Base-by-base conservation (phyloP, 1,140 invertebrate species). In the Drosophila chauvacae region DNA sequence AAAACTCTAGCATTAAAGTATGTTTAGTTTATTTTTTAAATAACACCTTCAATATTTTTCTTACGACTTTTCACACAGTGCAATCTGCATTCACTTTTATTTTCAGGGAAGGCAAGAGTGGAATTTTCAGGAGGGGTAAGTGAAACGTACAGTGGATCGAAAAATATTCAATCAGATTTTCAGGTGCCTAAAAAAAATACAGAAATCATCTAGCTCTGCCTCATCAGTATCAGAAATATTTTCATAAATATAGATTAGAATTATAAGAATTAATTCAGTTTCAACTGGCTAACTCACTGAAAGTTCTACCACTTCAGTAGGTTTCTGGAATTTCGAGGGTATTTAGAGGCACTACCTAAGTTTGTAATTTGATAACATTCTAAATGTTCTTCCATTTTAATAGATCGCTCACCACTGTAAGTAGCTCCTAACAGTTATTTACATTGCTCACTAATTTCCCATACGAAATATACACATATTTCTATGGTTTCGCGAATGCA, bases 381-480 rank as follows among this genome's bases (percentile, higher is more conserved):
- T 9, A 0, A 30, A 51, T 7, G 3, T 33, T 33, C n/a, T 11
- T 2, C 33, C 33, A 4, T 4, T 13, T 51, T 1, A 4, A 37
- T 37, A 37, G 2, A 2, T 1, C 2, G 1, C 3, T 1, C 9
- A 16, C 51, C 35, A 55, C 33, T 39, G 53, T 90, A 90, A 80
- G 81, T 90, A 79, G 75, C 78, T 65, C 70, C 85, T 90, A 90
- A 90, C 85, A 74, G 85, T 90, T 90, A 90, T 90, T 90, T 90
- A 85, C 86, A 90, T 90, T 90, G 86, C 74, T 65, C 58, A 63
- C 79, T 90, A 90, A 90, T 90, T 86, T 90, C 68, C 16, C 77
- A 70, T 70, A 56, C 48, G 37, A 82, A 70, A 73, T 51, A 73
- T 57, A 50, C 44, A 39, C 41, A 72, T 60, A 78, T 80, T 90